Base-by-base conservation (phyloP, 2,113 vertebrate genomes). In the Rattus norvegicus region DNA sequence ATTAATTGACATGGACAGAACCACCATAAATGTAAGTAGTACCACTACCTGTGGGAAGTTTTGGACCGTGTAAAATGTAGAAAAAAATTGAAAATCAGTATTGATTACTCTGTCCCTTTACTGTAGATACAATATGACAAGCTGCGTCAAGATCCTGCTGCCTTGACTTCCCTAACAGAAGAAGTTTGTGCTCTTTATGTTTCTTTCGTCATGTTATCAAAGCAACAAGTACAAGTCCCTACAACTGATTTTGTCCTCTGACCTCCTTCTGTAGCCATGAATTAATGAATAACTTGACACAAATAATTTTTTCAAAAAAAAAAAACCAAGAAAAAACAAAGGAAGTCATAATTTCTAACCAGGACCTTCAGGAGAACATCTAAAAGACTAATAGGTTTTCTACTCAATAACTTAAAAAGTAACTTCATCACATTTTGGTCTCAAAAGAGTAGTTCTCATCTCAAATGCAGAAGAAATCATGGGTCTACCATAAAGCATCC, bases 371-470 rank as follows among this genome's bases (percentile, higher is more conserved):
- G 70, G n/a, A 49, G 17, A 77, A 28, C 26, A 52, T 67, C 26
- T 52, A 63, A 90, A 92, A 1, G 2, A 79, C 89, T 4, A 16
- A 5, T 67, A 13, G 39, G 3, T 59, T 20, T 90, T 79, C 43
- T 61, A 73, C 70, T 73, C 4, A 80, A 85, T 28, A 70, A 96
- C 6, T 36, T 88, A 43, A 94, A 94, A 94, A 88, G 3, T 72
- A 92, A 80, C 13, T 86, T 12, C 5, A 87, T 28, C 77, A 19
- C 2, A 75, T 88, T 80, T 24, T 79, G 20, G 7, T 70, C 22
- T 33, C 52, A 80, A 30, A 19, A 88, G 8, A 24, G 2, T 24
- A 88, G 14, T 22, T 73, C 56, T 93, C 54, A 93, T 85, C 2
- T n/a, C 22, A 93, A 90, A 81, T 54, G 17, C 1, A 80, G 28